Evolutionary conservation across 2,113 vertebrate species (phyloP), one percentile per base, ranked within the genome.

Genomic region (Otis tarda): DNA sequence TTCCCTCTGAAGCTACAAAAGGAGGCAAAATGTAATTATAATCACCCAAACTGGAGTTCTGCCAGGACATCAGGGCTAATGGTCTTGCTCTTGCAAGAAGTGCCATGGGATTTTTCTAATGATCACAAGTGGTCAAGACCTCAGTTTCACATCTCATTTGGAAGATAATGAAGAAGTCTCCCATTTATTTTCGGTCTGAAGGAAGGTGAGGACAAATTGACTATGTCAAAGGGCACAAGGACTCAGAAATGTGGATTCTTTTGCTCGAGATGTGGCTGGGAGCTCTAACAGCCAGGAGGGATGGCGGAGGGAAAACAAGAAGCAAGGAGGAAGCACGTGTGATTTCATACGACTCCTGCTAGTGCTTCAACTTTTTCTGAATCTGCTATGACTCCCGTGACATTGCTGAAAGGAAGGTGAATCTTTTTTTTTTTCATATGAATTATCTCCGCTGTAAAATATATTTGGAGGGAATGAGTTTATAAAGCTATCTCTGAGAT

Each of bases 331-430:
- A 85, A 71, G 37, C 0, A 0, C 1, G 2, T 43, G 57, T 41
- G 87, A 59, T 91, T 96, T 90, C 71, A 35, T 60, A 39, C 1
- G 10, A 55, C 53, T 93, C 59, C 43, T 59, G 67, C 59, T 93
- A 92, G 77, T 55, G 59, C 55, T 89, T 94, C 80, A 56, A 23
- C 85, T 93, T 88, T 19, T 87, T 90, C 90, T 90, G 87, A 77
- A 86, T 91, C 63, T 69, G 71, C 93, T 37, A 41, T 60, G 82
- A 89, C 97, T 97, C 70, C 69, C 24, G 49, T 96, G 97, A 97
- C 96, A 97, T 97, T 97, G 96, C 97, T 97, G 76, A 96, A 94
- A 97, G 97, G 96, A 97, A 97, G 96, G 97, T 96, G 96, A 97
- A 80, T 86, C 85, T 89, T 82, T 94, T 94, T 96, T 89, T 82